Evolutionary conservation across 2,113 vertebrate species (phyloP).

Genomic region (Saguinus imperator): DNA sequence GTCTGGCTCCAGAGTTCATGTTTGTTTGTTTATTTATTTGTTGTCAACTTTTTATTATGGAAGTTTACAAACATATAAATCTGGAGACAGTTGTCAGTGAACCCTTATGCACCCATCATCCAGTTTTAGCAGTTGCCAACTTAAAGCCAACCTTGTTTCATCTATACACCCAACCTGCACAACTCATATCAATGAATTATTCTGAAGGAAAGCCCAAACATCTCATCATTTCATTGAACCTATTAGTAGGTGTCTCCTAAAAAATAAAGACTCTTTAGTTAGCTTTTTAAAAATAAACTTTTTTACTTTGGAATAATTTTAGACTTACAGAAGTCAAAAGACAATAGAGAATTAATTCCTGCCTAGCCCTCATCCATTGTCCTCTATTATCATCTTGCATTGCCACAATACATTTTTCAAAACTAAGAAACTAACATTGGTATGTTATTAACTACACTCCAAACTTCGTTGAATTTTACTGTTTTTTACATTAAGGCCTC

Average conservation of each 20-base stretch:
- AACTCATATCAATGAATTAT: background rate
- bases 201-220: background rate
- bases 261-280: background rate
- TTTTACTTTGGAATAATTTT: background rate
- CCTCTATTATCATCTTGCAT: background rate
- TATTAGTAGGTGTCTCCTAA: background rate
- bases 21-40: slow-evolving; percentile 28
- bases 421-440: background rate
- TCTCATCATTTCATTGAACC: background rate
- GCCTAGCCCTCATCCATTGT: background rate
- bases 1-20: background rate
- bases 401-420: background rate
- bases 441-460: background rate
- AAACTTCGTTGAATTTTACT: background rate
- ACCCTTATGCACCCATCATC: background rate
- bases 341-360: slow-evolving; percentile 31
- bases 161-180: background rate
- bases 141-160: background rate
- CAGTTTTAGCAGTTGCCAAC: background rate
- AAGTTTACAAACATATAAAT: slow-evolving; percentile 11
- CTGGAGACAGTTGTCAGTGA: background rate
- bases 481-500: background rate
- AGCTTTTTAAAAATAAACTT: background rate
- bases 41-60: background rate
- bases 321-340: slow-evolving; percentile 14